These are phyloP conservation scores for Tiliqua scincoides DNA, from an alignment of 2,113 vertebrate genomes.

Conservation along the genomic window DNA sequence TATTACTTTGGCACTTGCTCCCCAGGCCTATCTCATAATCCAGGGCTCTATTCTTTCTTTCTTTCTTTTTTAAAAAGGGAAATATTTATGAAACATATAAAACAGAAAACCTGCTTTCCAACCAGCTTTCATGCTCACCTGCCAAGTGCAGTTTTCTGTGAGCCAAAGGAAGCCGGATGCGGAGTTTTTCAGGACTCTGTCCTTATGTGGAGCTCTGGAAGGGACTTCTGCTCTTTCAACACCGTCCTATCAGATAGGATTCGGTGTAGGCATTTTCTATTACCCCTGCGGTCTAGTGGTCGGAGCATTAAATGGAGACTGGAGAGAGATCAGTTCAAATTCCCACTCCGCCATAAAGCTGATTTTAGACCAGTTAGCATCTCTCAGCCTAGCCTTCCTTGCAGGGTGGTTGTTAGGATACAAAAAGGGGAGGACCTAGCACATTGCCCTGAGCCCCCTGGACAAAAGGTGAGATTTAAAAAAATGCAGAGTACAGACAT, in stretches of 20 bases:
- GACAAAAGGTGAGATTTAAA: too few relatives aligned
- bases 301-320: too few relatives aligned
- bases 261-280: not conserved
- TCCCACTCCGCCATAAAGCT: too few relatives aligned
- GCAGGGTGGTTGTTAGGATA: too few relatives aligned
- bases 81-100: conserved; percentile 72
- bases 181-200: conserved; percentile 52
- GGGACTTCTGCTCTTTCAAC: conserved; percentile 37
- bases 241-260: not conserved
- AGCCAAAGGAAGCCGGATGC: conserved; percentile 68
- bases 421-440: too few relatives aligned
- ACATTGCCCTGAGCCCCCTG: too few relatives aligned
- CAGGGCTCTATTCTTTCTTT: not conserved
- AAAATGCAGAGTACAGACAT: too few relatives aligned
- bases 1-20: conserved; percentile 57
- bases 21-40: conserved; percentile 60
- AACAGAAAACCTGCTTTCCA: conserved; percentile 63
- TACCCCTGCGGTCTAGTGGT: too few relatives aligned
- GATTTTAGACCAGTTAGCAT: too few relatives aligned
- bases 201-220: conserved; percentile 31
- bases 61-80: conserved; percentile 17
- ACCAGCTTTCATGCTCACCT: conserved; percentile 59
- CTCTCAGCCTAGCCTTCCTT: too few relatives aligned
- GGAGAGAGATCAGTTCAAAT: too few relatives aligned
- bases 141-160: conserved; percentile 61